Percentiles rank a stretch among this genome's conserved stretches.
phyloP scores from a whole-genome alignment of 1,140 invertebrate genomes.

The Dendrolimus punctatus region DNA sequence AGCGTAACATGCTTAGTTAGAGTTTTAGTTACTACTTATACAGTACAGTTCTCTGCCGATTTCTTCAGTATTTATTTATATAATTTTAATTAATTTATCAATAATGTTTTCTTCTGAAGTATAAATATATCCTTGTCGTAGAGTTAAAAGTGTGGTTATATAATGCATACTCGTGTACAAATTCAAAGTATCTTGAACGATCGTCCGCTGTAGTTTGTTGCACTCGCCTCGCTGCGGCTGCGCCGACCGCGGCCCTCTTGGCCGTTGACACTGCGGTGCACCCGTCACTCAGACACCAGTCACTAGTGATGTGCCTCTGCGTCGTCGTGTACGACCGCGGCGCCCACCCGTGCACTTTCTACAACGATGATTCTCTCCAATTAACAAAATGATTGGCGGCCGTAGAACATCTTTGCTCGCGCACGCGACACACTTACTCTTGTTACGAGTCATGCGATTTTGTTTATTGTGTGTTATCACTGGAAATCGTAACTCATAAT shows the following conservation, averaged over 20 bases:
- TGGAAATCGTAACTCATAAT: neutral
- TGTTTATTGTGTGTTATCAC: conserved; percentile 16
- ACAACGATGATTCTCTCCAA: conserved; percentile 67
- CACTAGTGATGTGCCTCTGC: conserved; percentile 15
- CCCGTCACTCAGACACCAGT: conserved; percentile 9
- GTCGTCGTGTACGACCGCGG: conserved; percentile 3
- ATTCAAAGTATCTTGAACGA: conserved; percentile 31
- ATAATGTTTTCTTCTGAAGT: too few species aligned
- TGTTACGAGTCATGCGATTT: conserved; percentile 51
- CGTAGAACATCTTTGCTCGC: conserved; percentile 42
- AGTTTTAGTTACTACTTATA: too few species aligned
- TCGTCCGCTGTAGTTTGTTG: conserved; percentile 31
- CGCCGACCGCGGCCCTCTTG: conserved; percentile 10
- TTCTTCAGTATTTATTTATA: too few species aligned
- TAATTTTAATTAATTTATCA: too few species aligned
- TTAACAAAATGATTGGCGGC: conserved; percentile 67
- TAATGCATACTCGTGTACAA: conserved; percentile 19
- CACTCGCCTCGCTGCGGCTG: conserved; percentile 14
- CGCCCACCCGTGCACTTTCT: conserved; percentile 43
- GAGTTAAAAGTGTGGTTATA: too few species aligned
- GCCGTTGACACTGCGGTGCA: conserved; percentile 30
- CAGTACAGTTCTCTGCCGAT: too few species aligned
- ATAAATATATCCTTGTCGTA: too few species aligned
- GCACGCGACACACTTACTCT: conserved; percentile 63
- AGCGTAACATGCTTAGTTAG: too few species aligned